Conservation (phyloP, 1,140 invertebrate genomes). For the Diachasma alloeum region DNA sequence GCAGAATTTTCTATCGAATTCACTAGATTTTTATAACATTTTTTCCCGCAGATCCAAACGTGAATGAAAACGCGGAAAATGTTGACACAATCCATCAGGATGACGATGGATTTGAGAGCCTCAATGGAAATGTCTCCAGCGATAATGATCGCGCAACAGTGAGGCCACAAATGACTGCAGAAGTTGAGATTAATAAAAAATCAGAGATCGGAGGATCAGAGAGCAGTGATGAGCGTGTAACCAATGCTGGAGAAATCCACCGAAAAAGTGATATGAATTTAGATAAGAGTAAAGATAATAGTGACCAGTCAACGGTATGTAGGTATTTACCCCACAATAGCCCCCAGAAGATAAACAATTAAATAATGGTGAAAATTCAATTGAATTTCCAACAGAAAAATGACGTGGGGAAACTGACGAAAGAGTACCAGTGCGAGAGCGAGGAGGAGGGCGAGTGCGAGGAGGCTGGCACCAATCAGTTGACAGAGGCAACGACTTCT, state of each 20-base stretch:
- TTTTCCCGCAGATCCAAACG: slow-evolving; percentile 27
- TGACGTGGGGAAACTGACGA: not conserved
- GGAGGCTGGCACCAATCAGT: slow-evolving; percentile 64
- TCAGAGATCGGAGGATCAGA: slow-evolving; percentile 32
- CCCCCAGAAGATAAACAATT: not conserved
- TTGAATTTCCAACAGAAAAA: not conserved
- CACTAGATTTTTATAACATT: too few relatives aligned
- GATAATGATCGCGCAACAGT: slow-evolving; percentile 67
- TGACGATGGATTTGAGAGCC: slow-evolving; percentile 86
- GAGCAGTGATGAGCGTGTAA: not conserved
- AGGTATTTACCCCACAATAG: not conserved
- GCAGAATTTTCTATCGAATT: too few relatives aligned
- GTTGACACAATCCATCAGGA: slow-evolving; percentile 62
- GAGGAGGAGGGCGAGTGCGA: slow-evolving; percentile 71
- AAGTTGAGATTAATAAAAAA: slow-evolving; percentile 35
- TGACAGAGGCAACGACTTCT: slow-evolving; percentile 71
- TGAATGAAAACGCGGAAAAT: slow-evolving; percentile 40
- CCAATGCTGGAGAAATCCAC: not conserved
- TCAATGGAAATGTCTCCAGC: slow-evolving; percentile 84
- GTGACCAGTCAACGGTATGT: not conserved
- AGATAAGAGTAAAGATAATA: not conserved
- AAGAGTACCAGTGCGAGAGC: slow-evolving; percentile 60
- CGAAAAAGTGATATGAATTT: not conserved
- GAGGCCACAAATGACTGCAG: slow-evolving; percentile 5
- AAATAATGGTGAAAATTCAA: not conserved